Evolutionary conservation across 2,797 vertebrate genomes (phyloP), one percentile per base, ranked within the genome.

Genomic region (Sebastes baramenuke): DNA sequence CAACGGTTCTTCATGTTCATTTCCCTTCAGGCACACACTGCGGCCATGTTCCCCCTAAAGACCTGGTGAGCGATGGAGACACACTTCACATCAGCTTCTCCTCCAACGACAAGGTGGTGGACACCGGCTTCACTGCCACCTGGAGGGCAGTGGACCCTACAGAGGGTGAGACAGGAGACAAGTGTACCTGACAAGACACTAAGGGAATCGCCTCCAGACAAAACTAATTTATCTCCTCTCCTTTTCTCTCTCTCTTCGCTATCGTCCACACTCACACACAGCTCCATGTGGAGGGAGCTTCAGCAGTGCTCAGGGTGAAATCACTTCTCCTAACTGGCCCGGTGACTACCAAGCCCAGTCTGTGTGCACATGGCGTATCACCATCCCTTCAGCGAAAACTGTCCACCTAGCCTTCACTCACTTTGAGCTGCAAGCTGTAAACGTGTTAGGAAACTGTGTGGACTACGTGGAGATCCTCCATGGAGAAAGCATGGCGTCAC

Each of bases 401-500:
- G 78, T 96, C 71, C 78, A 93, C 24, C 75, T 96, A 1, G 83
- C 14, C 49, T 96, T 96, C 81, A 96, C 93, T 82, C 91, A 95
- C 83, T 96, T 96, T 89, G 87, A 92, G 60, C 54, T 96, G 30
- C 95, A 96, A 81, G 83, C 90, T 25, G 75, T 72, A 10, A 95
- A 93, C 73, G 0, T 85, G 3, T 54, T 94, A 0, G 93, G 94
- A 60, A 83, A 79, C 12, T 96, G 96, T 89, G 72, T 93, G 69
- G 95, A 96, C 88, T 95, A 94, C 46, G 89, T 96, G 62, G 95
- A 96, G 86, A 67, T 96, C 68, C 95, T 95, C 81, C 84, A 82
- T 24, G 93, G 94, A 75, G 71, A 87, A 59, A 90, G 8, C 46
- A 83, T 90, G 91, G 6, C 4, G n/a, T 89, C 86, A 25, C 38